Evolutionary conservation across 2,888 invertebrate species (phyloP), one percentile per base, ranked within the genome.

Genomic region (Ceriagrion tenellum): DNA sequence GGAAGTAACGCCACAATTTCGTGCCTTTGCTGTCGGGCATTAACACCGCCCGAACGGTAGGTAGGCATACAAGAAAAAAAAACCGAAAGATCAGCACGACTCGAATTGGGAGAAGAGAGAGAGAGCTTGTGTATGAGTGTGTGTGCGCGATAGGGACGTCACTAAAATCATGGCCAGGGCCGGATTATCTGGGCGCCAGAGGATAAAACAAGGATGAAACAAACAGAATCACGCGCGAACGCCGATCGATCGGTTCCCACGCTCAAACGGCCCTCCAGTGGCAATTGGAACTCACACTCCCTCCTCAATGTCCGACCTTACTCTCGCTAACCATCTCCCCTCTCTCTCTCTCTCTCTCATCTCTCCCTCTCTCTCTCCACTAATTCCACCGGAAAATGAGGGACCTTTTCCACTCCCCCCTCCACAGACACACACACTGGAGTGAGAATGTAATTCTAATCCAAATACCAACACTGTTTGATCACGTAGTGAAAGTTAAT

Each of bases 151-250:
- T 30, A 12, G 30, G 10, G 30, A 74, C 12, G 74, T 30, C 74
- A 35, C 81, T 81, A 35, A 81, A 81, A 81, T 81, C 81, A 81
- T 81, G 81, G 35, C 35, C 81, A 81, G 81, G 12, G 81, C 26
- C 16, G 81, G 30, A 81, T 81, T 81, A 81, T 81, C 81, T 35
- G 81, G 30, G 81, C 35, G 81, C 35, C 16, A 12, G 81, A 35
- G 81, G 30, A 81, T 81, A 81, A 81, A 81, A 81, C 81, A 81
- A 81, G 81, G 81, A 81, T 35, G 81, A 81, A 69, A 81, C 81
- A 81, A 81, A 81, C 81, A 81, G 81, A 81, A 81, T 81, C 81
- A 81, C 81, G 81, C 81, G 10, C 81, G 81, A 81, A 13, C 16
- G 18, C 26, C 81, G 13, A 81, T 81, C 81, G 81, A 81, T 81